Percentiles rank a stretch among this genome's conserved stretches.
These are phyloP conservation scores for Aix galericulata DNA, from an alignment of 2,113 vertebrate genomes.

Conservation along the genomic window DNA sequence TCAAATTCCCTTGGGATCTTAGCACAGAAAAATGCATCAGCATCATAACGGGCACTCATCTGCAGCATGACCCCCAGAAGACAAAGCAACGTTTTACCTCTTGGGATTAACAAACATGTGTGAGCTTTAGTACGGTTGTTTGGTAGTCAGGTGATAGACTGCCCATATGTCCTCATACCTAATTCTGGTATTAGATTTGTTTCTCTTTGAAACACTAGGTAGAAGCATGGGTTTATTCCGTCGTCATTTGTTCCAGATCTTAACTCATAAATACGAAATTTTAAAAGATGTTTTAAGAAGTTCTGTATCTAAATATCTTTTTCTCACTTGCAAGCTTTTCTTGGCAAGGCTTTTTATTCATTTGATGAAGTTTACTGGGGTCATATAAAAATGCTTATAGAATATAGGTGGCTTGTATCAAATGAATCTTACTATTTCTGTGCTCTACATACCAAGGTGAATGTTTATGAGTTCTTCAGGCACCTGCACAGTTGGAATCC, in stretches of 20 bases:
- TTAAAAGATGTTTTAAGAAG: neutral
- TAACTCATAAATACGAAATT: neutral
- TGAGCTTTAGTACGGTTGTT: constrained; percentile 50
- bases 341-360: neutral
- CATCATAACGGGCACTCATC: constrained; percentile 14
- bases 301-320: neutral
- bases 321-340: neutral
- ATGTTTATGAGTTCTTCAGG: neutral
- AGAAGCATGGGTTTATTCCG: neutral
- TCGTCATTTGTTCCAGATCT: neutral
- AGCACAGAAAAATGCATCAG: constrained; percentile 49
- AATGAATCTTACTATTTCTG: neutral
- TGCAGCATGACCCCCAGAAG: neutral
- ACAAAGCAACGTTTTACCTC: constrained; percentile 65
- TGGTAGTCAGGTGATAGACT: constrained; percentile 70
- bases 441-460: neutral
- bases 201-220: neutral
- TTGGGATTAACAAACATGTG: constrained; percentile 54
- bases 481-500: neutral
- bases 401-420: neutral
- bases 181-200: constrained; percentile 33
- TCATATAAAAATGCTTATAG: neutral
- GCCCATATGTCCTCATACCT: constrained; percentile 65
- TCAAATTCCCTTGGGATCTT: neutral
- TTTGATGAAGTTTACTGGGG: neutral